Evolutionary conservation across 2,113 vertebrate species (phyloP), one percentile per base, ranked within the genome.

Genomic region (Albula goreensis): DNA sequence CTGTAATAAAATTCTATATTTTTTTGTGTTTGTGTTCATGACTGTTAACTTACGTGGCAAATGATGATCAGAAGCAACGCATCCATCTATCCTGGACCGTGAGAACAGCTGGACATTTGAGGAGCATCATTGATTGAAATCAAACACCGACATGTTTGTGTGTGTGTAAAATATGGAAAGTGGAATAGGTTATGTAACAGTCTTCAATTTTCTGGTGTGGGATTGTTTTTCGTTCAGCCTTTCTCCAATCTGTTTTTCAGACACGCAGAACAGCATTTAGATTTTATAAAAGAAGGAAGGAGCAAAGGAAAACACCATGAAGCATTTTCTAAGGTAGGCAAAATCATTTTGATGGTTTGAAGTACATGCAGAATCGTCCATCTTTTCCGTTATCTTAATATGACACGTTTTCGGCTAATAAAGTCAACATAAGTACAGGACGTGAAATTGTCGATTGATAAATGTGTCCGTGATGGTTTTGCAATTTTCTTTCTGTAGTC

Each of bases 261-360:
- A 25, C 49, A 11, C 48, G 50, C 22, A 52, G 77, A 56, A 51
- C 41, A 4, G n/a, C 17, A 63, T 56, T 79, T 82, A 17, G 31
- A 82, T 70, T 82, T 56, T 53, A 56, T 53, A 50, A 81, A 83
- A 53, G 85, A 82, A 77, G 52, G 22, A 5, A 15, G 17, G 78
- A 80, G 85, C 49, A 50, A 82, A 50, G 19, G 48, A 22, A 60
- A 70, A 49, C 49, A 81, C 19, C 79, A 81, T 81, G 78, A 56
- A 81, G 79, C 60, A 86, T 86, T 86, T 86, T 74, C 79, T 86
- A 9, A 86, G 79, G 85, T 86, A 86, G 53, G 85, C 49, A 41
- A 83, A 60, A 41, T 83, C n/a, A 57, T 53, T 51, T 82, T 82
- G 15, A 12, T 57, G 53, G 57, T 48, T 78, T 13, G 25, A 70